Evolutionary conservation across 2,888 invertebrate genomes (phyloP).

Genomic region (Gastracanthus pulcherrimus): DNA sequence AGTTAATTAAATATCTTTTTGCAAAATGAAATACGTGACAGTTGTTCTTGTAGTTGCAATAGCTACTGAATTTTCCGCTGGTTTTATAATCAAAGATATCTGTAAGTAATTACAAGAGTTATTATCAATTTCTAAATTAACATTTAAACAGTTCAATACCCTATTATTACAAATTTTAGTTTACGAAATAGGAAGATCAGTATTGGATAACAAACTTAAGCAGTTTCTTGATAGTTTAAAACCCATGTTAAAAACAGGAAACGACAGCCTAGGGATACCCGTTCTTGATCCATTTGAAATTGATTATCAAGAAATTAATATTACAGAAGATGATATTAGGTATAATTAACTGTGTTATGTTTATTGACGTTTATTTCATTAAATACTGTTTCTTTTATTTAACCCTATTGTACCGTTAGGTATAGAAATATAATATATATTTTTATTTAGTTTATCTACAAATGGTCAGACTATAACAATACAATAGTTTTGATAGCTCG

Average conservation of each 20-base stretch:
- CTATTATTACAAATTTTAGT: conserved; percentile 11
- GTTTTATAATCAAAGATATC: neutral
- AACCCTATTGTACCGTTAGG: no score
- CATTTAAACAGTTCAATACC: neutral
- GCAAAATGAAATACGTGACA: conserved; percentile 17
- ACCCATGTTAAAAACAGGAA: conserved; percentile 25
- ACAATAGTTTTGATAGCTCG: no score
- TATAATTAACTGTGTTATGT: neutral
- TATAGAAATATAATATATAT: no score
- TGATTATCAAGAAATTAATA: conserved; percentile 16
- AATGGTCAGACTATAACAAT: no score
- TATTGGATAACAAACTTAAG: neutral
- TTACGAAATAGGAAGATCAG: neutral
- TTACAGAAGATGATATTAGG: neutral
- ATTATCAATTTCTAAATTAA: neutral
- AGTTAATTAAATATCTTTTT: no score
- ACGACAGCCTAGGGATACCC: conserved; percentile 26
- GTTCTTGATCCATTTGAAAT: conserved; percentile 28
- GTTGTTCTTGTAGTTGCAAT: neutral
- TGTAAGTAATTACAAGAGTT: conserved; percentile 2
- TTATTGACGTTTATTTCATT: no score
- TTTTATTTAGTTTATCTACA: no score
- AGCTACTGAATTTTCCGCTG: neutral
- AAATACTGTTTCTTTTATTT: no score
- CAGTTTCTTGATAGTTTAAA: conserved; percentile 19